Evolutionary conservation across 1,140 invertebrate genomes (phyloP).

Genomic region (Pollicipes pollicipes): DNA sequence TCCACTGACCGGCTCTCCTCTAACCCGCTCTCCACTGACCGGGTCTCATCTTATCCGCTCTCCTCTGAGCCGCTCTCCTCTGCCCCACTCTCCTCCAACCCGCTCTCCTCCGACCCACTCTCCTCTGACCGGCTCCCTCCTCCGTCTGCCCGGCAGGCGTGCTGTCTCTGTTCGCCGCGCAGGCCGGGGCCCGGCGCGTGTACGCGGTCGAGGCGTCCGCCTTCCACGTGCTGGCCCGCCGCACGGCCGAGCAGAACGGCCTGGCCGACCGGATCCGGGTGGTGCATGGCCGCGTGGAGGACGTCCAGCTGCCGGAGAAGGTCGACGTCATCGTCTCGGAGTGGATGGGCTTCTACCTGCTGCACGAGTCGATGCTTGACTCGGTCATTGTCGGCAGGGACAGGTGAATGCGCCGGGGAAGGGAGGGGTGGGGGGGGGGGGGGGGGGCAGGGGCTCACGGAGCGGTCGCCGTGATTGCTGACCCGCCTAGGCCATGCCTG

Average conservation of each 20-base stretch:
- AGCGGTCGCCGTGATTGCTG: no score
- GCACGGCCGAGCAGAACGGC: constrained; percentile 43
- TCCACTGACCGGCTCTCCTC: no score
- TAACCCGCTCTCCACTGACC: no score
- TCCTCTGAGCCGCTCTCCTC: no score
- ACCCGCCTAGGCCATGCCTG: no score
- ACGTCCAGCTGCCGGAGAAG: constrained; percentile 38
- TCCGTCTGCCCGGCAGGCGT: constrained; percentile 42
- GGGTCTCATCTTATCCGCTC: no score
- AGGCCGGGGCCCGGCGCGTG: constrained; percentile 75
- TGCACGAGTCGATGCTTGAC: constrained; percentile 97
- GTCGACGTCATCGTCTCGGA: constrained; percentile 93
- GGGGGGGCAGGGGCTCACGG: constrained; percentile 20
- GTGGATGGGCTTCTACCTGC: constrained; percentile 98
- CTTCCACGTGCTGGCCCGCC: constrained; percentile 52
- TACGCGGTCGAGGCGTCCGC: constrained; percentile 83
- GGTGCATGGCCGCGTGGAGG: constrained; percentile 44
- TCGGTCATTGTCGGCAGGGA: constrained; percentile 80
- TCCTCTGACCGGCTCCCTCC: not conserved
- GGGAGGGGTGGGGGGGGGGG: no score
- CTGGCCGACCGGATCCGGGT: constrained; percentile 27
- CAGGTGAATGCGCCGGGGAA: constrained; percentile 50
- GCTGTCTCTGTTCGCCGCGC: constrained; percentile 84
- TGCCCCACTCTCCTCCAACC: no score
- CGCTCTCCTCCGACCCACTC: no score